Percentiles rank a stretch among this genome's conserved stretches.
These are phyloP conservation scores for Fregata magnificens DNA, from an alignment of 2,113 vertebrate species.

Conservation along the genomic window DNA sequence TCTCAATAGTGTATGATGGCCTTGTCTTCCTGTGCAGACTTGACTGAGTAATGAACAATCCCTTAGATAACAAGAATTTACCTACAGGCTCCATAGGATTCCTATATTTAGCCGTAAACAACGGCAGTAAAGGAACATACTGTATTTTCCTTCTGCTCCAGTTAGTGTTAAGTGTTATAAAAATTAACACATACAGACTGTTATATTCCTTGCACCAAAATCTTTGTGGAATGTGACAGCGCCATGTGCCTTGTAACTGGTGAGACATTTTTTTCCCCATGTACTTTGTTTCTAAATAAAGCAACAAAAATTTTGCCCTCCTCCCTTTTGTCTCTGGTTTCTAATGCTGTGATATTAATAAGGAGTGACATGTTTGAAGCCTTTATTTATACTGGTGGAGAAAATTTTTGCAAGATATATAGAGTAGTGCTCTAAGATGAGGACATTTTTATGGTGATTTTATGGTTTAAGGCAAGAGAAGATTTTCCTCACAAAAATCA, in stretches of 20 bases:
- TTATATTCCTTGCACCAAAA: not conserved
- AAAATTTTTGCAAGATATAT: slow-evolving; percentile 43
- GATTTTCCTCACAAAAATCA: not conserved
- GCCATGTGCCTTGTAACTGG: slow-evolving; percentile 3
- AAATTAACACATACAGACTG: slow-evolving; percentile 37
- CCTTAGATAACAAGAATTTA: slow-evolving; percentile 27
- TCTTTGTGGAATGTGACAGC: slow-evolving; percentile 37
- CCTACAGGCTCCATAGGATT: not conserved
- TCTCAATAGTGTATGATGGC: not conserved
- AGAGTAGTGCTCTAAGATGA: not conserved
- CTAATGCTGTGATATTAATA: slow-evolving; percentile 71
- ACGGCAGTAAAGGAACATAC: not conserved
- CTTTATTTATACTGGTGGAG: slow-evolving; percentile 66
- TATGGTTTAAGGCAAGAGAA: not conserved
- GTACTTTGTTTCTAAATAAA: slow-evolving; percentile 72
- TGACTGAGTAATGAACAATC: not conserved
- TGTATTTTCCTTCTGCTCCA: slow-evolving; percentile 64
- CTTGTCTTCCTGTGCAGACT: not conserved
- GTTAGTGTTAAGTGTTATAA: slow-evolving; percentile 38
- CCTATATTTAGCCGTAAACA: not conserved
- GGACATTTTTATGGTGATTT: not conserved
- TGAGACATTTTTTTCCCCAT: slow-evolving; percentile 25
- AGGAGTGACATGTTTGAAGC: slow-evolving; percentile 70
- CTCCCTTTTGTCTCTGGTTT: slow-evolving; percentile 52
- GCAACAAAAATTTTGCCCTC: slow-evolving; percentile 63